Evolutionary conservation across 1,140 invertebrate species (phyloP), one percentile per base, ranked within the genome.

Genomic region (Diabrotica undecimpunctata): DNA sequence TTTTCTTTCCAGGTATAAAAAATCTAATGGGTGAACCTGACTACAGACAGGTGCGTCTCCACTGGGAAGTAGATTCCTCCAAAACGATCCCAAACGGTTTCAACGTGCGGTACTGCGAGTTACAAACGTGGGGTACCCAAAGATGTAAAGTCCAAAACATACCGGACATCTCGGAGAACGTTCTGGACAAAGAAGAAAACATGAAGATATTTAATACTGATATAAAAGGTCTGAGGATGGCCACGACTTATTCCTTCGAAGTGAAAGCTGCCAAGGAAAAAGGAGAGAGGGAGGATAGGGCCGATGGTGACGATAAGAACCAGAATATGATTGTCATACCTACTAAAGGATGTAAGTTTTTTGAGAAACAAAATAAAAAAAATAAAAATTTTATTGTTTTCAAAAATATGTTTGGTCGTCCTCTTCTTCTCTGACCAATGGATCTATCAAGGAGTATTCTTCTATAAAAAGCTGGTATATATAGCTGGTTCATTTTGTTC

Each of bases 161-260:
- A 0, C 61, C 64, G 10, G 60, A 72, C 14, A 55, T 38, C 13
- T 46, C 25, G 5, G 62, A 57, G 39, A 70, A 72, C 50, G 14
- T 54, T 12, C 25, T 79, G 56, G 72, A 77, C 58, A 72, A 69
- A 52, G 72, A 73, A 36, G 70, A 75, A 7, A 64, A 69, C 12
- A 13, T 69, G 2, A 66, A 66, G 50, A 66, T 74, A 41, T 88
- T 84, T 74, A 80, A 80, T 2, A 80, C 84, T 0, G 81, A 83
- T 7, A 83, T 90, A 51, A 82, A 81, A 10, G 87, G 87, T 57
- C 77, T 90, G 41, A 79, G 87, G 10, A 91, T 91, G 89, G 85
- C 89, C 13, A 91, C 90, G 12, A 90, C 88, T 51, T 92, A 92
- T 74, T 88, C 88, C 8, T 88, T 92, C 69, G 86, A 89, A 79